Conservation (phyloP, 2,797 vertebrate genomes). For the Enteromius mattozi region DNA sequence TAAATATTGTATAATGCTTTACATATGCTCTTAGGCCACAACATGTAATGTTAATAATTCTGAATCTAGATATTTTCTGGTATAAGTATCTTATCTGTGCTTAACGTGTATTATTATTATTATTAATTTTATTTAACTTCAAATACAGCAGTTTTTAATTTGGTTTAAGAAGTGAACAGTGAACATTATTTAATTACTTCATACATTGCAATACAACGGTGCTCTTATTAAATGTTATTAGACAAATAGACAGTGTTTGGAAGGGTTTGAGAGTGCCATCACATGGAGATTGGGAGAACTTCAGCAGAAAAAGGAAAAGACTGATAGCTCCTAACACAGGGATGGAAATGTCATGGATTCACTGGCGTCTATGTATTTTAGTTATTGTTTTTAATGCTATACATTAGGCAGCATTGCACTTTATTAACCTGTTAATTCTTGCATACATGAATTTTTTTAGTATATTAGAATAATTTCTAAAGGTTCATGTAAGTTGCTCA, state of each 20-base stretch:
- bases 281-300: not conserved
- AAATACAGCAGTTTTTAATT: not conserved
- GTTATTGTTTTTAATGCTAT: too few relatives aligned
- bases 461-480: not conserved
- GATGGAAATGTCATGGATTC: not conserved
- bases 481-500: not conserved
- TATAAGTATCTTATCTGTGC: not conserved
- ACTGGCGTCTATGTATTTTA: not conserved
- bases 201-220: not conserved
- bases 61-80: not conserved
- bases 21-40: not conserved
- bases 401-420: too few relatives aligned
- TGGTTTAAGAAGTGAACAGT: not conserved
- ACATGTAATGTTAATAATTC: not conserved
- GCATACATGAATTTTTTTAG: not conserved
- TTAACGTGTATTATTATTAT: not conserved
- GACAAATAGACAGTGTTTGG: not conserved
- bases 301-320: not conserved
- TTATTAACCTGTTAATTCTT: too few relatives aligned
- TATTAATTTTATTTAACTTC: not conserved
- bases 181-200: not conserved
- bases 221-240: not conserved
- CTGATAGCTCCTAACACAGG: not conserved
- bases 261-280: constrained; percentile 9
- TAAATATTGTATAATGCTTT: not conserved